phyloP scores from a whole-genome alignment of 2,888 invertebrate species.

The Agonopterix alstromeriana region DNA sequence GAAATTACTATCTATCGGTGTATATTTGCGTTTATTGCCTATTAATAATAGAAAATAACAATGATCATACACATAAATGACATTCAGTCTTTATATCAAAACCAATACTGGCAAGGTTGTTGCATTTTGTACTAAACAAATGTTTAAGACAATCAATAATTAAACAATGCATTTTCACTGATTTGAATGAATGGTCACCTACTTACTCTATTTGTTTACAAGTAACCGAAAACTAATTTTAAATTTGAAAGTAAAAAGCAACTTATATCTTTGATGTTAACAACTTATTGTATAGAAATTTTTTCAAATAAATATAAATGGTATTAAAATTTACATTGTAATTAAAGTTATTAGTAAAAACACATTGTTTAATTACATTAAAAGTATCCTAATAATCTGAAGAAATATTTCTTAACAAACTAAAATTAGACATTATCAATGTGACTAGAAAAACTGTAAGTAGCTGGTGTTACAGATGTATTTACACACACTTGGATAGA shows the following conservation, averaged over 20 bases:
- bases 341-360: constrained; percentile 52
- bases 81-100: constrained; percentile 74
- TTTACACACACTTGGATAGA: constrained; percentile 74
- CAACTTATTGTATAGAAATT: not conserved
- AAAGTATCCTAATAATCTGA: constrained; percentile 20
- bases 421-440: constrained; percentile 63
- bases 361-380: constrained; percentile 29
- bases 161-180: constrained; percentile 58
- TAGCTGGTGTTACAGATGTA: constrained; percentile 71
- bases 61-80: constrained; percentile 60
- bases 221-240: no score
- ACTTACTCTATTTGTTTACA: no score
- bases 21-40: constrained; percentile 26
- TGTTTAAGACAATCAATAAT: constrained; percentile 27
- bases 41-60: constrained; percentile 56
- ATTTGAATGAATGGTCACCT: constrained; percentile 17
- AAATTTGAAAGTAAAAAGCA: no score
- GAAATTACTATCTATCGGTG: constrained; percentile 3
- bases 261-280: not conserved
- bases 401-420: constrained; percentile 27
- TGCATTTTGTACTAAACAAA: constrained; percentile 73
- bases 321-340: not conserved
- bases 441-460: constrained; percentile 76
- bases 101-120: constrained; percentile 77
- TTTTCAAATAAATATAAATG: not conserved